Conservation (phyloP, 2,888 invertebrate genomes). For the Caenorhabditis japonica region DNA sequence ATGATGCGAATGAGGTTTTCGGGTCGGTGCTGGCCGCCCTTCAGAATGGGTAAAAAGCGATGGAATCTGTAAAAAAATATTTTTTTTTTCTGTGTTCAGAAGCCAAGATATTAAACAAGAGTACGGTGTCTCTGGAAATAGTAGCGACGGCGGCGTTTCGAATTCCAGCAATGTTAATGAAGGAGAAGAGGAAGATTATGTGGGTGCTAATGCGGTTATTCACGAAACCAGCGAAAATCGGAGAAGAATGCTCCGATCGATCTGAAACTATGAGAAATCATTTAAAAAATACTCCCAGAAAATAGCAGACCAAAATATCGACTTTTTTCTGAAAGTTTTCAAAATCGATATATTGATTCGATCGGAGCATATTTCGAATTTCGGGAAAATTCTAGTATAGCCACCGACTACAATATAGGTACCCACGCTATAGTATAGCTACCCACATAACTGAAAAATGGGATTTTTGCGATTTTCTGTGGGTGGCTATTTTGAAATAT, state of each 20-base stretch:
- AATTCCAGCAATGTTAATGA: constrained; percentile 28
- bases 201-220: not conserved
- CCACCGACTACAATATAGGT: too few species aligned
- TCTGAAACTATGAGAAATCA: not conserved
- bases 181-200: constrained; percentile 37
- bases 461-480: too few species aligned
- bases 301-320: too few species aligned
- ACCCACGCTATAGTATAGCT: too few species aligned
- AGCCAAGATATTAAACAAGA: not conserved
- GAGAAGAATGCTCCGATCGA: too few species aligned
- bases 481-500: too few species aligned
- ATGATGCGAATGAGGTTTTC: constrained; percentile 2
- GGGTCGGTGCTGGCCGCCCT: constrained; percentile 15
- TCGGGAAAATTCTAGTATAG: too few species aligned
- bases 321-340: too few species aligned
- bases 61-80: not conserved
- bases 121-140: not conserved
- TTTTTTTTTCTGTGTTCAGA: constrained; percentile 6
- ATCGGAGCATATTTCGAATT: too few species aligned
- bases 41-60: constrained; percentile 15
- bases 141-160: constrained; percentile 33
- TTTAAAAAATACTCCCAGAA: too few species aligned
- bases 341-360: too few species aligned
- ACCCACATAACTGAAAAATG: too few species aligned
- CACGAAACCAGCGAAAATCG: not conserved